phyloP scores from a whole-genome alignment of 1,140 invertebrate species.

The Lethocerus indicus region DNA sequence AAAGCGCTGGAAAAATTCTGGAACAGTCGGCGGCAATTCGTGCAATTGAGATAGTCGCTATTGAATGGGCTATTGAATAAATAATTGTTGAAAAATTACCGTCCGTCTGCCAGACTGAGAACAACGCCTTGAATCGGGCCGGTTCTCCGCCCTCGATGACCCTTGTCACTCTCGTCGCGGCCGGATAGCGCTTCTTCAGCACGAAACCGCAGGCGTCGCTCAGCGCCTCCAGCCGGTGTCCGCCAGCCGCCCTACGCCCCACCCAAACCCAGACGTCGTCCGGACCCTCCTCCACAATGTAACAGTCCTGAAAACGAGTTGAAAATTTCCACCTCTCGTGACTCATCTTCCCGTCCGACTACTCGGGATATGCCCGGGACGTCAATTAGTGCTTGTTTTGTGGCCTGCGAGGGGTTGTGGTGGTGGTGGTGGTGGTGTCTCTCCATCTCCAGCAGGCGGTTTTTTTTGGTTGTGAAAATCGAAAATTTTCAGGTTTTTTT shows the following conservation, averaged over 20 bases:
- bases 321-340: not conserved
- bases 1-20: no score
- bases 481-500: not conserved
- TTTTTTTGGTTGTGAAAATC: not conserved
- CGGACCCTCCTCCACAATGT: slow-evolving; percentile 69
- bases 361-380: not conserved
- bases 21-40: no score
- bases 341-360: not conserved
- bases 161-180: slow-evolving; percentile 53
- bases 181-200: slow-evolving; percentile 68
- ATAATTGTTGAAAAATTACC: no score
- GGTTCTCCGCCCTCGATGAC: slow-evolving; percentile 71
- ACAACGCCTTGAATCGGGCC: slow-evolving; percentile 66
- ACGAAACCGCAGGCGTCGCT: slow-evolving; percentile 76
- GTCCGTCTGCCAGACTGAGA: slow-evolving; percentile 67
- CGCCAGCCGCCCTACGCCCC: slow-evolving; percentile 47
- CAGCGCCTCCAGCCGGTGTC: slow-evolving; percentile 59
- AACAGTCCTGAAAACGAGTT: slow-evolving; percentile 45
- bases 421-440: not conserved
- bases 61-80: no score
- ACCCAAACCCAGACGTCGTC: slow-evolving; percentile 89
- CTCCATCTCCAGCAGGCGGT: not conserved
- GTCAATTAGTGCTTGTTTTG: not conserved
- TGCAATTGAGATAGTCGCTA: no score
- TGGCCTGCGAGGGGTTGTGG: not conserved